phyloP scores from a whole-genome alignment of 2,797 vertebrate species.

The Setipinna tenuifilis region DNA sequence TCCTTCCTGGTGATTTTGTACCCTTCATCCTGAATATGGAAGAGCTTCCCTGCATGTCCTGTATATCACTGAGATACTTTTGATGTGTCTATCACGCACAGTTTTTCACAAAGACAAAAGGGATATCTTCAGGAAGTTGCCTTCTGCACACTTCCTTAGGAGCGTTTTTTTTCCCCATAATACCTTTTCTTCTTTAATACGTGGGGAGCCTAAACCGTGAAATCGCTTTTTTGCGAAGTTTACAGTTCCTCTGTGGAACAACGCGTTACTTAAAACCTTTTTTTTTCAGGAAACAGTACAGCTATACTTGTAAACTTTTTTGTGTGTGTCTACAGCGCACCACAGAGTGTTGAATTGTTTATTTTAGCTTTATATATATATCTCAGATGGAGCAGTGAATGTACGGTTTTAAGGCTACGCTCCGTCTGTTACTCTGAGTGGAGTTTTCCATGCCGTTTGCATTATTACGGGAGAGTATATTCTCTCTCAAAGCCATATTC shows the following conservation, averaged over 20 bases:
- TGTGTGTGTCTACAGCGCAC: not conserved
- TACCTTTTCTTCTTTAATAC: not conserved
- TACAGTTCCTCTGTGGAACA: not conserved
- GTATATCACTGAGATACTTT: not conserved
- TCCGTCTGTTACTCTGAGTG: not conserved
- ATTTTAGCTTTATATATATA: slow-evolving; percentile 1
- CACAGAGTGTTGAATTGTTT: slow-evolving; percentile 22
- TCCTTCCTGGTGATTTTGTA: not conserved
- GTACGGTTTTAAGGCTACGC: not conserved
- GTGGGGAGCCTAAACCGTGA: not conserved
- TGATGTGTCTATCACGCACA: slow-evolving; percentile 11
- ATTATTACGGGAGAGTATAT: not conserved
- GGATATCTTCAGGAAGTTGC: not conserved
- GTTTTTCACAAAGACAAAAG: not conserved
- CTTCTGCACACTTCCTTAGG: not conserved
- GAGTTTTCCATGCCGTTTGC: not conserved
- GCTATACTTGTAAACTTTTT: not conserved
- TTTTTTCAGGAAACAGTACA: not conserved
- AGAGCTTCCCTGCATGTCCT: not conserved
- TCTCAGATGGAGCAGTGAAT: not conserved
- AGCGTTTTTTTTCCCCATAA: not conserved
- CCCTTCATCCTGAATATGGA: too few relatives aligned
- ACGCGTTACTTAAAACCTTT: not conserved
- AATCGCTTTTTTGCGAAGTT: not conserved
- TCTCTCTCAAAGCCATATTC: not conserved